These are phyloP conservation scores for Bombycilla garrulus DNA, from an alignment of 2,113 vertebrate species.

Conservation along the genomic window DNA sequence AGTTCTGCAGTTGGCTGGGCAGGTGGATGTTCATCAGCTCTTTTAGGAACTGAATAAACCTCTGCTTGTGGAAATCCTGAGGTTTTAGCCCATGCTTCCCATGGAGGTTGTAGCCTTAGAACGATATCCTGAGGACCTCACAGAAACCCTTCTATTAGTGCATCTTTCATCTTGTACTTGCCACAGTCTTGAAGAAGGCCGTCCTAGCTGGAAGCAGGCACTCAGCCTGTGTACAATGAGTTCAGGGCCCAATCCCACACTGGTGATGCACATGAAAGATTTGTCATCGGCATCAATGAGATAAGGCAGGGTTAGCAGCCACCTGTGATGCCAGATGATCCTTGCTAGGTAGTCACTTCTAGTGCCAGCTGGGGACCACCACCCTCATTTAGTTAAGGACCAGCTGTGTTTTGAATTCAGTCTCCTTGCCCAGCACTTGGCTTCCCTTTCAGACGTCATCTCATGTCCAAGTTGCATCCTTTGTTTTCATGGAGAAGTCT, in stretches of 20 bases:
- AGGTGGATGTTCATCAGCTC: background rate
- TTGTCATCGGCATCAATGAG: background rate
- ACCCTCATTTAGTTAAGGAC: background rate
- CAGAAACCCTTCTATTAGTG: background rate
- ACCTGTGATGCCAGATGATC: background rate
- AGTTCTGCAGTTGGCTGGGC: background rate
- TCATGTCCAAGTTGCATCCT: conserved; percentile 33
- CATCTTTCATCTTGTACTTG: background rate
- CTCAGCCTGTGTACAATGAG: background rate
- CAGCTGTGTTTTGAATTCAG: background rate
- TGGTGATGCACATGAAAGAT: background rate
- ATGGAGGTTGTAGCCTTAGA: background rate
- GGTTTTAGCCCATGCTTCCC: background rate
- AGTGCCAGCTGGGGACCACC: background rate
- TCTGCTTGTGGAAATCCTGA: background rate
- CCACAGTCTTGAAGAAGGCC: background rate
- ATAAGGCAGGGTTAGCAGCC: background rate
- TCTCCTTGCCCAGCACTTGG: background rate
- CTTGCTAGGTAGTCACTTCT: background rate
- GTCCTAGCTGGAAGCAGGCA: background rate
- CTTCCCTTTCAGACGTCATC: conserved; percentile 11
- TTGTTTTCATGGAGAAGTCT: conserved; percentile 64
- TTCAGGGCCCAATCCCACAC: background rate
- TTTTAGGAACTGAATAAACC: background rate
- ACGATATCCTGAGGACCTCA: background rate